These are phyloP conservation scores for Venturia canescens DNA, from an alignment of 1,140 invertebrate genomes.

Conservation along the genomic window DNA sequence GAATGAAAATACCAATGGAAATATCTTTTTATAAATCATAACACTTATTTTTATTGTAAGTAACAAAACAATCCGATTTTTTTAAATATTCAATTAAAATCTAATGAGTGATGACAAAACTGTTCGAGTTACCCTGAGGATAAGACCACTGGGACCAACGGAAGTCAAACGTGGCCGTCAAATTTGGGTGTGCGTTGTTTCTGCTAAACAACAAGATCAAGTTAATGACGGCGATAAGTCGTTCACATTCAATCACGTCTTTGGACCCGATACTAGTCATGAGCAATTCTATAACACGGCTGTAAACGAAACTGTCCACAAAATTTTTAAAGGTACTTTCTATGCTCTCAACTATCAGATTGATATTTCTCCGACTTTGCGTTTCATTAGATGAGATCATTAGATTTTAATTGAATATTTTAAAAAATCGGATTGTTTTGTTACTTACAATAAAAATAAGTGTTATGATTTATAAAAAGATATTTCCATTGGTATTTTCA, in stretches of 20 bases:
- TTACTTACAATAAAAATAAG: no score
- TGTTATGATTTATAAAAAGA: slow-evolving; percentile 14
- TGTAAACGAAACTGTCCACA: slow-evolving; percentile 85
- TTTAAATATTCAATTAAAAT: no score
- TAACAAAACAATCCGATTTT: no score
- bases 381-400: no score
- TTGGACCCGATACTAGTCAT: slow-evolving; percentile 83
- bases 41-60: no score
- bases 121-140: slow-evolving; percentile 87
- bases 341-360: background rate
- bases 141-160: slow-evolving; percentile 86
- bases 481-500: no score
- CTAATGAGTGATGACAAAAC: slow-evolving; percentile 74
- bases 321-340: slow-evolving; percentile 86
- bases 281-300: slow-evolving; percentile 86
- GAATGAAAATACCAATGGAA: no score
- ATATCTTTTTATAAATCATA: slow-evolving; percentile 15
- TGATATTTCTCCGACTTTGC: no score
- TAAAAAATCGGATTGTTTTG: no score
- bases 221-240: slow-evolving; percentile 84
- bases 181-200: slow-evolving; percentile 80
- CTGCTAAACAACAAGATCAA: slow-evolving; percentile 82
- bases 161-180: slow-evolving; percentile 85
- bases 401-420: no score
- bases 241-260: slow-evolving; percentile 94